Conservation (phyloP, 2,888 invertebrate genomes). For the Drosophila rubida region DNA sequence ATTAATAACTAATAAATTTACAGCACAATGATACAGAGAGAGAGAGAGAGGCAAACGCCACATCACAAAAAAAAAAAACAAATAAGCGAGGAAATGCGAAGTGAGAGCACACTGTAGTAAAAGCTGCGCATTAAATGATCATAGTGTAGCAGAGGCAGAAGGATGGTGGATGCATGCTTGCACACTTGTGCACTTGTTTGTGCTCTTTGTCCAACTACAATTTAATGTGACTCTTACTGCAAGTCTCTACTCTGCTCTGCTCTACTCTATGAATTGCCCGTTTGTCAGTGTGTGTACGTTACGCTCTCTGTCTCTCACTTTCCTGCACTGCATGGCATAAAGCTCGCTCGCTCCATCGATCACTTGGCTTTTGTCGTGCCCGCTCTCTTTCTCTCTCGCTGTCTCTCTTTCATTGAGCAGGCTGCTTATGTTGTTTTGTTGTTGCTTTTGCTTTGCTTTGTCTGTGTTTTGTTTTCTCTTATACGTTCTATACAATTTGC, state of each 20-base stretch:
- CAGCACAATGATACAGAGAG: conserved; percentile 10
- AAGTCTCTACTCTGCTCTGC: too few species aligned
- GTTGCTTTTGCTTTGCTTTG: conserved; percentile 14
- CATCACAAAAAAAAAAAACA: too few species aligned
- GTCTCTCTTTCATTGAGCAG: conserved; percentile 14
- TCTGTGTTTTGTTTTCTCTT: conserved; percentile 3
- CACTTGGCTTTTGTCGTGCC: not conserved
- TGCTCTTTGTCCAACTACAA: not conserved
- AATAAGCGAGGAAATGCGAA: too few species aligned
- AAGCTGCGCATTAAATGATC: too few species aligned
- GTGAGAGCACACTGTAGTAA: too few species aligned
- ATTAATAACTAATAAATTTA: conserved; percentile 24
- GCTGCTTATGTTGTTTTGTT: conserved; percentile 10
- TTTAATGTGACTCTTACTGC: not conserved
- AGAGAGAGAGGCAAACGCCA: too few species aligned
- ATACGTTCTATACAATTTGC: conserved; percentile 20
- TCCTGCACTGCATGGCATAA: not conserved
- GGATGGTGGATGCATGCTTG: too few species aligned
- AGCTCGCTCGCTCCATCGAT: not conserved
- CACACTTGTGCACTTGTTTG: too few species aligned
- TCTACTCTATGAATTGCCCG: too few species aligned
- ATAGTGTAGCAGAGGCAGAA: too few species aligned
- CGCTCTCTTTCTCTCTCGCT: not conserved
- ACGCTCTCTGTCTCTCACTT: not conserved
- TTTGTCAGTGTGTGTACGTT: not conserved